phyloP scores from a whole-genome alignment of 2,888 invertebrate genomes.

The Trachelus iudaicus region DNA sequence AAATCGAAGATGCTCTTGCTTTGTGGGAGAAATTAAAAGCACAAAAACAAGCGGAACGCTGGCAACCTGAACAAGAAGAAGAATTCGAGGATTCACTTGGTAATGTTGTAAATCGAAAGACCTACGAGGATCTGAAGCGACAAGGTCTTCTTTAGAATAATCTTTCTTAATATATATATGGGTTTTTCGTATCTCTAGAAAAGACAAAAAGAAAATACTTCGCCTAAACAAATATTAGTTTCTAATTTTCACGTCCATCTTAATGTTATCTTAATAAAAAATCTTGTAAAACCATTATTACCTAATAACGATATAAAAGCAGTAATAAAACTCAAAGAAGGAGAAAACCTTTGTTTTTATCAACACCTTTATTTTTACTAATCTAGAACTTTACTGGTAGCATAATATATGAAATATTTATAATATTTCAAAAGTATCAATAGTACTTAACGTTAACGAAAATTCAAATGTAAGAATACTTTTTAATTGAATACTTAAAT shows the following conservation, averaged over 20 bases:
- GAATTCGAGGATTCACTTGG: conserved; percentile 99
- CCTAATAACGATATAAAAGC: background rate
- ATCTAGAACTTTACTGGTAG: background rate
- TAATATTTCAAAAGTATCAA: background rate
- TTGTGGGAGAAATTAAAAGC: conserved; percentile 98
- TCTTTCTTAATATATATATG: background rate
- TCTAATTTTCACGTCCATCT: background rate
- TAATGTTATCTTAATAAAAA: background rate
- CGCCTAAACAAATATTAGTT: background rate
- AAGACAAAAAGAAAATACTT: background rate
- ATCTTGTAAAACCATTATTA: background rate
- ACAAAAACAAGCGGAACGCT: conserved; percentile 94
- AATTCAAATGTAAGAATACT: too few relatives aligned
- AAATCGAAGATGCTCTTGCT: conserved; percentile 97
- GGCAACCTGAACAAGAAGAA: conserved; percentile 97
- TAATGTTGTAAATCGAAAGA: conserved; percentile 98
- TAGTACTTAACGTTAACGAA: too few relatives aligned
- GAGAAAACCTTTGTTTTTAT: background rate
- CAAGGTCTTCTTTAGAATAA: conserved; percentile 88
- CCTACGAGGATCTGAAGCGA: conserved; percentile 97
- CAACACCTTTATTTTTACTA: background rate
- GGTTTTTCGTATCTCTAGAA: background rate
- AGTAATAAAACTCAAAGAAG: background rate
- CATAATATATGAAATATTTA: background rate
- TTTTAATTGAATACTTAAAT: too few relatives aligned